Evolutionary conservation across 2,888 invertebrate genomes (phyloP), one percentile per base, ranked within the genome.

Genomic region (Leucophora obtusa): DNA sequence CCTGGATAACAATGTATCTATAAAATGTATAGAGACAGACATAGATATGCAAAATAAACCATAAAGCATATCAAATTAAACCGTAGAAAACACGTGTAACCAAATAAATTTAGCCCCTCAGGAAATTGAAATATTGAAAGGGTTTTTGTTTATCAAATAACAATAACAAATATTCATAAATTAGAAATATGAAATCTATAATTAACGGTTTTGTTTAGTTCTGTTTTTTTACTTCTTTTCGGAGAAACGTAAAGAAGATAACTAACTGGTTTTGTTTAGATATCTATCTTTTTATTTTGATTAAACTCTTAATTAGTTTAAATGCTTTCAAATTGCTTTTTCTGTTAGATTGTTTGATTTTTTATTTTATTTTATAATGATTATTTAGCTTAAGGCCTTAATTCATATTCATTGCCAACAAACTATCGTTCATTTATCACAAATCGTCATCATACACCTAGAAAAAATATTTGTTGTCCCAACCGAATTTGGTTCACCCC

Each of bases 1-100:
- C 81, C 71, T 71, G 81, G 77, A 73, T 81, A 77, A 77, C 77
- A 38, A 47, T 47, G 43, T 47, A 47, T 47, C 43, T 47, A 47
- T 2, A 47, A n/a, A 47, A 47, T 7, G 5, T 47, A n/a, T n/a
- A 28, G 28, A 28, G 28, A 6, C 1, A 47, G 43, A 47, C n/a
- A n/a, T 38, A 38, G 38, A 69, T 56, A 51, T 63, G 72, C 70
- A 62, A 77, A 71, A 54, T 62, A 33, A 47, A 51, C 17, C 18
- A 33, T 18, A 66, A 18, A 60, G 18, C 54, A 62, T 66, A 54
- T 47, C 54, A 43, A 71, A 47, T 58, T 15, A 70, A 28, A 74
- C 15, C 54, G 21, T 47, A 18, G 28, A 28, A 28, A 70, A 56
- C 68, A 53, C 53, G 50, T 77, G 75, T 62, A 75, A 63, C 24